A percentile compares a stretch with the other conserved stretches of the same genome.
Evolutionary conservation across 1,140 invertebrate genomes (phyloP).

Genomic region (Helicoverpa armigera): DNA sequence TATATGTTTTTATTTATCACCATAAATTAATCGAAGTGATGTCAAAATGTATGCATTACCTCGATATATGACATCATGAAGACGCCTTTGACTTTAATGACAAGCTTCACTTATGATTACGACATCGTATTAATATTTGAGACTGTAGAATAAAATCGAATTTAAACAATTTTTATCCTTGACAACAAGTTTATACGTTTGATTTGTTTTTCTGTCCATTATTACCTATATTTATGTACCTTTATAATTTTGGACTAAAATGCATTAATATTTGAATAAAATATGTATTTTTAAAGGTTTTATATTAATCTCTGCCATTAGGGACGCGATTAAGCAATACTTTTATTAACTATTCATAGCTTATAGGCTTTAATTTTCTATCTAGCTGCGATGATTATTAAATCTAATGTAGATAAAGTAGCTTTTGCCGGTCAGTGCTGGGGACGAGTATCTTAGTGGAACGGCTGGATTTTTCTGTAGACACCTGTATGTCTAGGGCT

Average conservation of each 20-base stretch:
- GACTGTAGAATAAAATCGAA: slow-evolving; percentile 1
- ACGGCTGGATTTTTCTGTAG: slow-evolving; percentile 52
- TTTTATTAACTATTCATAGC: slow-evolving; percentile 48
- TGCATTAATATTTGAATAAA: background rate
- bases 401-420: slow-evolving; percentile 46
- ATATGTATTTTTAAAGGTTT: slow-evolving; percentile 3
- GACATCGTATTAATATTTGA: slow-evolving; percentile 2
- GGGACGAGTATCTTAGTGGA: slow-evolving; percentile 51
- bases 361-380: slow-evolving; percentile 29
- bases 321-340: background rate
- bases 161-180: slow-evolving; percentile 18
- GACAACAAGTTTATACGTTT: background rate
- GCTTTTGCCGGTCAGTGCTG: slow-evolving; percentile 12
- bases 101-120: slow-evolving; percentile 28
- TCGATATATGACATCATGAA: slow-evolving; percentile 31
- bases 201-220: background rate
- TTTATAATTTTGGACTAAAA: background rate
- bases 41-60: slow-evolving; percentile 13
- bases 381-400: slow-evolving; percentile 39
- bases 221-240: background rate
- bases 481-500: slow-evolving; percentile 52
- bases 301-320: slow-evolving; percentile 38
- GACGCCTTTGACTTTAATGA: slow-evolving; percentile 41
- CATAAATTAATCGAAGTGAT: slow-evolving; percentile 21
- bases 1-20: background rate